Conservation (phyloP, 2,888 invertebrate genomes). For the Amiota minor region DNA sequence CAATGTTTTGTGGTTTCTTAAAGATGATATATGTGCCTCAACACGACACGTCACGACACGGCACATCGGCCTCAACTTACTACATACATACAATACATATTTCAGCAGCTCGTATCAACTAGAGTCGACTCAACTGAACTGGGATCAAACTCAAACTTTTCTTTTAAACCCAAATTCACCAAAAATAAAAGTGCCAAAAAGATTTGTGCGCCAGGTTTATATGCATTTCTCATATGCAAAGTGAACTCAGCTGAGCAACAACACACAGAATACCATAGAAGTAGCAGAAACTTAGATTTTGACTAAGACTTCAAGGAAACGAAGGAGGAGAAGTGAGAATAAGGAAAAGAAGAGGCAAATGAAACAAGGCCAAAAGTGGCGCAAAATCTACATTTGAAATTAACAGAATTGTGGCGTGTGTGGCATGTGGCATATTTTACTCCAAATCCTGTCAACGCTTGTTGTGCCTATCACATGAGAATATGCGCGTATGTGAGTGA, state of each 20-base stretch:
- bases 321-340: no score
- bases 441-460: background rate
- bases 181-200: background rate
- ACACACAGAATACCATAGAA: background rate
- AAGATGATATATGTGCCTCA: conserved; percentile 15
- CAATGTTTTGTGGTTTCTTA: conserved; percentile 19
- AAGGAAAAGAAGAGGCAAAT: background rate
- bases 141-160: conserved; percentile 5
- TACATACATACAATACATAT: no score
- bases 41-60: no score
- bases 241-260: background rate
- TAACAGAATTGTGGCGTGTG: conserved; percentile 8
- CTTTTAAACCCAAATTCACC: background rate
- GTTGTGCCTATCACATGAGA: background rate
- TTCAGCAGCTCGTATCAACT: no score
- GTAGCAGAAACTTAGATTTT: background rate
- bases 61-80: no score
- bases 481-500: background rate
- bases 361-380: conserved; percentile 1
- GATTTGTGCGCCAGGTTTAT: no score
- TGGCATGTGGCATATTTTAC: background rate
- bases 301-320: background rate
- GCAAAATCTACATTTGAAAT: conserved; percentile 3
- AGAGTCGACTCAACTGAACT: background rate
- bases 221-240: no score